Evolutionary conservation across 2,888 invertebrate species (phyloP).

Genomic region (Campoplex capitator): DNA sequence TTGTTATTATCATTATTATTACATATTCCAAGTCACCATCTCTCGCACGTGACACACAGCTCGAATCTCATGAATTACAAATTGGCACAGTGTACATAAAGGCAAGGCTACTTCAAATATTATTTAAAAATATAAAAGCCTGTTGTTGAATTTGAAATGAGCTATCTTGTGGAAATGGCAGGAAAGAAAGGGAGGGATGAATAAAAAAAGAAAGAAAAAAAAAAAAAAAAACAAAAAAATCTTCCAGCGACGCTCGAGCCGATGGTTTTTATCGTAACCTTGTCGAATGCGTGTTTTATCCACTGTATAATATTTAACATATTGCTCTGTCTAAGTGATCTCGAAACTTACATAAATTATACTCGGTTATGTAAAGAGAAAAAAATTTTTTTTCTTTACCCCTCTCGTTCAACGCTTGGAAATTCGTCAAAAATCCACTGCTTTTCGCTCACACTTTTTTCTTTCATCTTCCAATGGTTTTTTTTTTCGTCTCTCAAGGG

Average conservation of each 20-base stretch:
- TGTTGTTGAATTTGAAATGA: constrained; percentile 66
- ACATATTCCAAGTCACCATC: constrained; percentile 30
- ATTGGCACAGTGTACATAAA: constrained; percentile 68
- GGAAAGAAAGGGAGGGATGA: constrained; percentile 5
- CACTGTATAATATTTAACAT: constrained; percentile 5
- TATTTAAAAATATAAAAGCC: constrained; percentile 71
- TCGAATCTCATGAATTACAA: constrained; percentile 67
- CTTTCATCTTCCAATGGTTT: not conserved
- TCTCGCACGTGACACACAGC: constrained; percentile 46
- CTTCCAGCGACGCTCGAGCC: constrained; percentile 28
- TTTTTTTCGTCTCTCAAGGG: not conserved
- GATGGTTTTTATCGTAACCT: constrained; percentile 62
- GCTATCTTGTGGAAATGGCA: constrained; percentile 51
- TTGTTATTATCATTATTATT: constrained; percentile 3
- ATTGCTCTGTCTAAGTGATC: constrained; percentile 19
- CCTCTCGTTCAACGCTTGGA: constrained; percentile 1
- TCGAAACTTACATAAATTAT: constrained; percentile 25
- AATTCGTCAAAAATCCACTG: not conserved
- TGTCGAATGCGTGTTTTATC: constrained; percentile 52
- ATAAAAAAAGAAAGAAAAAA: not conserved
- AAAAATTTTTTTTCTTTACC: not conserved
- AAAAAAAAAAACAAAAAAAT: not conserved
- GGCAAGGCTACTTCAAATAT: constrained; percentile 72
- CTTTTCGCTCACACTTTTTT: not conserved
- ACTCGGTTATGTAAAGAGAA: constrained; percentile 7